Evolutionary conservation across 2,113 vertebrate genomes (phyloP).

Genomic region (Scatophagus argus): DNA sequence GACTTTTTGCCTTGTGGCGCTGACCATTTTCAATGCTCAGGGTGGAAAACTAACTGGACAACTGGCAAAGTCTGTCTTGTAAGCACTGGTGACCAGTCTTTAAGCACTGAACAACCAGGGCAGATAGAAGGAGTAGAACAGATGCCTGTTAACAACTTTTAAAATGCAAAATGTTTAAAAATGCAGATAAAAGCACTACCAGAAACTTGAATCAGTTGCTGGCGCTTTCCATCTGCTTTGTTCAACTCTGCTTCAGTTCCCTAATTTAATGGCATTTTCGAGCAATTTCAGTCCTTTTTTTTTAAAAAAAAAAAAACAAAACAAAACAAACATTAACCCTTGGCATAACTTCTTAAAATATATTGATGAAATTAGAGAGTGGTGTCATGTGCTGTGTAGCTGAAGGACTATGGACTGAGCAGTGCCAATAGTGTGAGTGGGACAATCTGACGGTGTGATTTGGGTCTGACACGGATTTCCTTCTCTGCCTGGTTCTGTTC

Average conservation of each 20-base stretch:
- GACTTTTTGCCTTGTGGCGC: not conserved
- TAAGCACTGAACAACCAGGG: conserved; percentile 1
- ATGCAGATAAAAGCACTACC: not conserved
- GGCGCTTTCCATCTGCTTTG: conserved; percentile 14
- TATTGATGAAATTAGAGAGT: not conserved
- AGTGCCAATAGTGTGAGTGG: conserved; percentile 36
- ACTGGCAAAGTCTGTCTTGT: conserved; percentile 3
- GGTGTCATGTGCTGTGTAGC: conserved; percentile 8
- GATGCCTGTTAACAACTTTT: not conserved
- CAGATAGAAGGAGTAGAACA: not conserved
- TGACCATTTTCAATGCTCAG: not conserved
- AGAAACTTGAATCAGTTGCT: not conserved
- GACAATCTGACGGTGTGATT: conserved; percentile 50
- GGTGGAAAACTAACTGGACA: conserved; percentile 10
- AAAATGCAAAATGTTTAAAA: not conserved
- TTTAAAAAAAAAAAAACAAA: too few relatives aligned
- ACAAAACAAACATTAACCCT: not conserved
- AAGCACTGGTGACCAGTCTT: conserved; percentile 22
- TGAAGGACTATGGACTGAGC: not conserved
- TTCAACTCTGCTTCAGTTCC: not conserved
- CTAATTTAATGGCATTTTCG: not conserved
- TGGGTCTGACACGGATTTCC: conserved; percentile 32
- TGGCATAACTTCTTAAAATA: conserved; percentile 2
- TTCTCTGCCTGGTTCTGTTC: conserved; percentile 60
- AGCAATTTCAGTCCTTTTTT: not conserved